Evolutionary conservation across 1,140 invertebrate species (phyloP), one percentile per base, ranked within the genome.

Genomic region (Frieseomelitta varia): DNA sequence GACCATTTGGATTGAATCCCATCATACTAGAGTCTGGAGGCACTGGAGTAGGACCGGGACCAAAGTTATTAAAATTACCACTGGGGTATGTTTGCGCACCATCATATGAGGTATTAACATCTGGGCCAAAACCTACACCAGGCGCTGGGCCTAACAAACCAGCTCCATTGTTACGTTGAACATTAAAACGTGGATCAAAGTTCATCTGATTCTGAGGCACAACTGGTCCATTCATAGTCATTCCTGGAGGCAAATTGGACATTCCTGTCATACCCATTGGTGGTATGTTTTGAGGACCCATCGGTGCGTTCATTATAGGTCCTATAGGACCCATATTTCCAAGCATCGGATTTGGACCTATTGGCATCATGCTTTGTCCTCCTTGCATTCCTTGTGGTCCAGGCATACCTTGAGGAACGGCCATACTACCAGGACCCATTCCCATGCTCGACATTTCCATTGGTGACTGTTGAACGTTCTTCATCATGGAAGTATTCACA

Each of bases 351-450:
- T 94, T 95, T 34, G 95, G 95, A 90, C 91, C 94, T 83, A 94
- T 90, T 65, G 94, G 94, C 80, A 95, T 95, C 90, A 95, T 94
- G 4, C 94, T 87, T 86, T 74, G 67, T 63, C 87, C 83, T 39
- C 91, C 96, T 94, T 53, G 95, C 94, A 93, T 96, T 94, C 90
- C 96, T 92, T 47, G 96, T 93, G 90, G 95, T 94, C 88, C 96
- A 95, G 93, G 85, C 84, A 92, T 89, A 21, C 88, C 79, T 12
- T 75, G 79, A 39, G 84, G 58, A n/a, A 93, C 94, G 58, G 96
- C 94, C 89, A 96, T 96, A 77, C 93, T 95, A 86, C 95, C 93
- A 58, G 96, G 92, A 30, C 34, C 81, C 80, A 47, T 85, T 61
- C 73, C 76, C 72, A 90, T 90, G 2, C 75, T 86, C 2, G 89